Percentiles rank a stretch among this genome's conserved stretches.
Evolutionary conservation across 2,888 invertebrate species (phyloP).

Genomic region (Clivina fossor): DNA sequence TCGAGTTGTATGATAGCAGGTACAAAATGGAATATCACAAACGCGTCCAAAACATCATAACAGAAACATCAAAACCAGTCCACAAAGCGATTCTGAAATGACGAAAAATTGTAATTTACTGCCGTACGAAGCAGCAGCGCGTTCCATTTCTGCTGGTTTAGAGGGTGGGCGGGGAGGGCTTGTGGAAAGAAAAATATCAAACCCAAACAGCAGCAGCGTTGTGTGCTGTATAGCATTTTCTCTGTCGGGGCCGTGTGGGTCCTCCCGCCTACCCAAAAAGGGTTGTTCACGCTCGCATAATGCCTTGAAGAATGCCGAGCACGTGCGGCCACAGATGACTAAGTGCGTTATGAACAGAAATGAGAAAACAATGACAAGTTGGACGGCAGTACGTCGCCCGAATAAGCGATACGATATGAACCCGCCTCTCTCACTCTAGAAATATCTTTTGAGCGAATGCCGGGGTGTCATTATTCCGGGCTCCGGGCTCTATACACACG

Average conservation of each 20-base stretch:
- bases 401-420: conserved; percentile 26
- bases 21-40: too few relatives aligned
- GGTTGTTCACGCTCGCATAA: conserved; percentile 17
- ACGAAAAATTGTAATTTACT: conserved; percentile 12
- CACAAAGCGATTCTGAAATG: conserved; percentile 5
- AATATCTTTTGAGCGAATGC: too few relatives aligned
- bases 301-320: conserved; percentile 21
- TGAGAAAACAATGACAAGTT: conserved; percentile 33
- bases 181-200: neutral
- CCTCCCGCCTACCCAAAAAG: conserved; percentile 2
- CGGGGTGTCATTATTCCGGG: too few relatives aligned
- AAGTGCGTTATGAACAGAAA: conserved; percentile 33
- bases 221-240: neutral
- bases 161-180: too few relatives aligned
- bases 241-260: neutral
- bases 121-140: neutral
- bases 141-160: too few relatives aligned
- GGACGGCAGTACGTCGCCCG: conserved; percentile 20
- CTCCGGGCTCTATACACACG: too few relatives aligned
- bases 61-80: conserved; percentile 11
- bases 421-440: neutral
- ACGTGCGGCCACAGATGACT: conserved; percentile 29
- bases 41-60: too few relatives aligned
- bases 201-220: neutral
- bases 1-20: too few relatives aligned